Evolutionary conservation across 2,797 vertebrate genomes (phyloP).

Genomic region (Notolabrus celidotus): DNA sequence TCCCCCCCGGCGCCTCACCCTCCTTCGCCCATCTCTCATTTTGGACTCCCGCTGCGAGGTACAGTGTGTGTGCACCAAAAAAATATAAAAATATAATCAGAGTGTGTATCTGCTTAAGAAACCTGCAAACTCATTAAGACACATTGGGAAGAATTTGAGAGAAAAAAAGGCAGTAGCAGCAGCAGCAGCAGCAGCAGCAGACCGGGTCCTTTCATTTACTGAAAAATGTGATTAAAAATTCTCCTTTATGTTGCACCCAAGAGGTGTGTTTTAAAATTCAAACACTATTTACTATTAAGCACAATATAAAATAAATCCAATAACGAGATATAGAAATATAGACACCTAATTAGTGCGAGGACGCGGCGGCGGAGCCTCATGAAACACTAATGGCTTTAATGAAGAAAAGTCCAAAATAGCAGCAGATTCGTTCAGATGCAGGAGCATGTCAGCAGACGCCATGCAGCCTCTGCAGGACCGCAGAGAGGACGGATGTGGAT

Average conservation of each 20-base stretch:
- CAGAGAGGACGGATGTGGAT: neutral
- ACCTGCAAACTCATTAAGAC: conserved; percentile 87
- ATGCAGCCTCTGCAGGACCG: conserved; percentile 14
- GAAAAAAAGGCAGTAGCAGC: conserved; percentile 21
- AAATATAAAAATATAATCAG: conserved; percentile 87
- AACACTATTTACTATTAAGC: conserved; percentile 87
- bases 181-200: conserved; percentile 17
- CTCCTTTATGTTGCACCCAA: conserved; percentile 87
- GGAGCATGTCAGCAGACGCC: conserved; percentile 45
- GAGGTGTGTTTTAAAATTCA: conserved; percentile 89
- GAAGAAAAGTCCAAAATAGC: conserved; percentile 80
- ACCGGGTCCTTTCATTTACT: conserved; percentile 82
- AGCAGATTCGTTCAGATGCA: conserved; percentile 62
- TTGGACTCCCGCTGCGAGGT: conserved; percentile 79
- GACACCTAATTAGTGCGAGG: conserved; percentile 85
- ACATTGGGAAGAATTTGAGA: conserved; percentile 61
- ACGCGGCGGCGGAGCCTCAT: conserved; percentile 70
- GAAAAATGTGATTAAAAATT: conserved; percentile 85
- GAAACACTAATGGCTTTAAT: conserved; percentile 80
- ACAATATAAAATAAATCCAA: conserved; percentile 86
- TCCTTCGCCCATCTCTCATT: conserved; percentile 51
- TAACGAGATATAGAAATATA: conserved; percentile 85
- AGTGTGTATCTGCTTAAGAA: conserved; percentile 85
- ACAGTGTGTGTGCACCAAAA: conserved; percentile 23
- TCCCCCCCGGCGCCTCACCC: conserved; percentile 7